Percentiles rank a stretch among this genome's conserved stretches.
phyloP scores from a whole-genome alignment of 1,140 invertebrate genomes.

The Polyergus mexicanus region DNA sequence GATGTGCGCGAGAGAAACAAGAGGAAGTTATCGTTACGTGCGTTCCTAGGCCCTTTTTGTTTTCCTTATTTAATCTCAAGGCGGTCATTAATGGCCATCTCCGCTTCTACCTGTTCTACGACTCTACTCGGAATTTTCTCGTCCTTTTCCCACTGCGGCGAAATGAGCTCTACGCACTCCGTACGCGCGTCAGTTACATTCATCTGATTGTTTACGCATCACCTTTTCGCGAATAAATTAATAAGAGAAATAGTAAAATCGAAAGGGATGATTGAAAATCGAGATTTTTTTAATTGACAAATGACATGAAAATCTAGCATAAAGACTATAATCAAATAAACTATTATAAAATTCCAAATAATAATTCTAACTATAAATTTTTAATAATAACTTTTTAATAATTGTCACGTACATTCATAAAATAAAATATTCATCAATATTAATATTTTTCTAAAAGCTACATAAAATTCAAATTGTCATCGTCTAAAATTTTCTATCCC shows the following conservation, averaged over 20 bases:
- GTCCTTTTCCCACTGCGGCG: slow-evolving; percentile 17
- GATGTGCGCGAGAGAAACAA: slow-evolving; percentile 7
- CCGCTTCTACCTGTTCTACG: slow-evolving; percentile 27
- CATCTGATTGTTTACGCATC: background rate
- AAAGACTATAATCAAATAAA: background rate
- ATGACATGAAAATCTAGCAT: background rate
- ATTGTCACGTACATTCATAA: background rate
- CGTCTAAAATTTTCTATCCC: background rate
- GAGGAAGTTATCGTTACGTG: slow-evolving; percentile 22
- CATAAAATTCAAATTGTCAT: background rate
- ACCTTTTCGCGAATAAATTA: background rate
- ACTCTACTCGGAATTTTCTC: slow-evolving; percentile 39
- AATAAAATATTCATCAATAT: no score
- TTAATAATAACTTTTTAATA: background rate
- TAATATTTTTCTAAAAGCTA: background rate
- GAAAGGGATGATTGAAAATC: background rate
- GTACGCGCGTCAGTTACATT: background rate
- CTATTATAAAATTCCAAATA: background rate
- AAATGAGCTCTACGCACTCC: slow-evolving; percentile 12
- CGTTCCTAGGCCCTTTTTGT: slow-evolving; percentile 18
- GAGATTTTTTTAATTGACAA: background rate
- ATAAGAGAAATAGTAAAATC: background rate
- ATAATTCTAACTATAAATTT: background rate
- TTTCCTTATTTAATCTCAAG: slow-evolving; percentile 42
- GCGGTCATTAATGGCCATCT: slow-evolving; percentile 39